Evolutionary conservation across 2,113 vertebrate genomes (phyloP).

Genomic region (Scomber colias): DNA sequence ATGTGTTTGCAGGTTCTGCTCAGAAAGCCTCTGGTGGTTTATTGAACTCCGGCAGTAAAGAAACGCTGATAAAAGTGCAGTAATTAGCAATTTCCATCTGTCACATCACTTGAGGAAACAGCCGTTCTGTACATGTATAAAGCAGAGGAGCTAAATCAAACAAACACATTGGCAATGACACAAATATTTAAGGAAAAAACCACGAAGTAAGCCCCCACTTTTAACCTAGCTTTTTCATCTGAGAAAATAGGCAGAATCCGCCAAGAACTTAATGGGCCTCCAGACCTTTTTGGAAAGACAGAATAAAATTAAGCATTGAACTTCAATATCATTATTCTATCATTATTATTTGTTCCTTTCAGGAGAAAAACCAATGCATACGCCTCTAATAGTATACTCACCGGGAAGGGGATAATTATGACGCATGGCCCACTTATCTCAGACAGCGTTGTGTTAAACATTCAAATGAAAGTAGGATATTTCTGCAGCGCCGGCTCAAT

Average conservation of each 20-base stretch:
- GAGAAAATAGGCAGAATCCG: constrained; percentile 18
- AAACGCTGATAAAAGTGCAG: constrained; percentile 49
- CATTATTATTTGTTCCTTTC: constrained; percentile 66
- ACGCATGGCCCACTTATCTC: constrained; percentile 69
- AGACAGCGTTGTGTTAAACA: constrained; percentile 53
- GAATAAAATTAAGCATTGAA: constrained; percentile 46
- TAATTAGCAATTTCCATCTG: constrained; percentile 75
- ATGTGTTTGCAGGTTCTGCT: neutral
- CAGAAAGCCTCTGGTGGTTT: neutral
- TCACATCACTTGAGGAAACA: constrained; percentile 61
- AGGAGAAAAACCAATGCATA: constrained; percentile 31
- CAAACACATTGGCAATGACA: constrained; percentile 36
- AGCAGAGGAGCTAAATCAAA: constrained; percentile 55
- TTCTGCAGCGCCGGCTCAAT: constrained; percentile 33
- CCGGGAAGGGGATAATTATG: constrained; percentile 65
- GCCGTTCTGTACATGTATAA: constrained; percentile 34
- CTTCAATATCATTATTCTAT: constrained; percentile 60
- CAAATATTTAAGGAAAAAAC: constrained; percentile 45
- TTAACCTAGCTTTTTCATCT: constrained; percentile 53
- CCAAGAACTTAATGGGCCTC: constrained; percentile 41
- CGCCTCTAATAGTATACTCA: constrained; percentile 45
- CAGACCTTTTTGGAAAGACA: constrained; percentile 41
- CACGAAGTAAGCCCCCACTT: constrained; percentile 41
- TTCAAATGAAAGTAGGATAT: constrained; percentile 52
- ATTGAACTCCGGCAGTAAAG: constrained; percentile 20